Base-by-base conservation (phyloP, 2,797 vertebrate species). In the Triplophysa bombifrons region DNA sequence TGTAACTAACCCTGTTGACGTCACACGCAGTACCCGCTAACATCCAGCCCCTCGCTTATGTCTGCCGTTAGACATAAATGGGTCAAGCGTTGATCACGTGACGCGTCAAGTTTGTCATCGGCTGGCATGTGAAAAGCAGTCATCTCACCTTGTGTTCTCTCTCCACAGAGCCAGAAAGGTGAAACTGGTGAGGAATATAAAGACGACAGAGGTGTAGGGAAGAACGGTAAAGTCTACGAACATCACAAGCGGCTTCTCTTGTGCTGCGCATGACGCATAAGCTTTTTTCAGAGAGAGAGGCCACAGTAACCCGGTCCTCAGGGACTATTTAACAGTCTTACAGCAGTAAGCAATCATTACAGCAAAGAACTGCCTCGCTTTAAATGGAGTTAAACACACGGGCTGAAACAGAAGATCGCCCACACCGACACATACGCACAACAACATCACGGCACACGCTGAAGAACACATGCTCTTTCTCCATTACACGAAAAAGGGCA, bases 261-360 rank as follows among this genome's bases (percentile, higher is more conserved):
- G 55, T 56, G 51, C 17, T 53, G 51, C 17, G 10, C 10, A 2
- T 56, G 56, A 60, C 22, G 56, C 12, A 27, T 13, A 60, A 14
- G 56, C 56, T 13, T 13, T 25, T 60, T 25, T 14, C 12, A 11
- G 22, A 12, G 56, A 60, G 22, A 60, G 56, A 61, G 58, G 34
- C 68, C 65, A 73, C 50, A 65, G 72, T 48, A 72, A 55, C 41
- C 48, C 48, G 22, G 60, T 70, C 74, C 71, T 53, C 17, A 2
- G 66, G 72, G 50, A 53, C 41, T 46, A 58, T 76, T 81, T 25
- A 81, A 77, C 56, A 38, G 68, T 64, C 63, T 79, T 74, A 77
- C 79, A 65, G 51, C 41, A 70, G 79, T 78, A 67, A 81, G 64
- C 66, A 67, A 65, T 79, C 63, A 77, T 71, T 81, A 79, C 27